Percentiles rank a stretch among this genome's conserved stretches.
These are phyloP conservation scores for Antechinus flavipes DNA, from an alignment of 2,113 vertebrate species.

Conservation along the genomic window DNA sequence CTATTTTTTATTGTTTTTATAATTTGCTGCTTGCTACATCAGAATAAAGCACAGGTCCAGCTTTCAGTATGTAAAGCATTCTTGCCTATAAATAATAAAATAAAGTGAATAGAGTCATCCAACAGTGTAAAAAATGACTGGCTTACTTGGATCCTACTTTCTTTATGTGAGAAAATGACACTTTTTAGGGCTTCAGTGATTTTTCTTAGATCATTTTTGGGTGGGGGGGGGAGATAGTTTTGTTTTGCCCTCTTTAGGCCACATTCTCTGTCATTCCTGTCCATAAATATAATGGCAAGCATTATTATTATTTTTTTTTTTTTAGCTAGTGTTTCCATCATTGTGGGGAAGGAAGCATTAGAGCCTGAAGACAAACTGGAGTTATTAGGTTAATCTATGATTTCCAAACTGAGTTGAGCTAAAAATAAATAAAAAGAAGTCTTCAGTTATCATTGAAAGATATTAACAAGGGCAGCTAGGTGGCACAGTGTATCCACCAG, in stretches of 20 bases:
- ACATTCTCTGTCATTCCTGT: constrained; percentile 34
- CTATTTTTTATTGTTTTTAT: neutral
- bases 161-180: constrained; percentile 51
- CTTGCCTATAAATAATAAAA: constrained; percentile 91
- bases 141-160: constrained; percentile 67
- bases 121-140: constrained; percentile 77
- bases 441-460: constrained; percentile 70
- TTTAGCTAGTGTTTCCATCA: constrained; percentile 55
- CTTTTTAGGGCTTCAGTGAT: neutral
- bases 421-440: constrained; percentile 70
- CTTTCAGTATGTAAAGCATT: constrained; percentile 91
- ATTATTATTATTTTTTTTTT: neutral
- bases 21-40: constrained; percentile 63
- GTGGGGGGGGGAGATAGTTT: neutral
- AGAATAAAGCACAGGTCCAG: constrained; percentile 85
- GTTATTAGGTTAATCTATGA: constrained; percentile 77
- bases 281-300: constrained; percentile 27
- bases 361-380: constrained; percentile 67
- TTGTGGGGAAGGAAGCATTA: constrained; percentile 42
- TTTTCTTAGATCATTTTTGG: neutral
- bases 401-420: constrained; percentile 77
- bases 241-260: neutral
- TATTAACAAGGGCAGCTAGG: too few relatives aligned
- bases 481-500: too few relatives aligned
- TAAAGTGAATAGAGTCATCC: constrained; percentile 88